These are phyloP conservation scores for Apostichopus leukothele DNA, from an alignment of 53 echinoderm and acorn worm species.

Conservation along the genomic window DNA sequence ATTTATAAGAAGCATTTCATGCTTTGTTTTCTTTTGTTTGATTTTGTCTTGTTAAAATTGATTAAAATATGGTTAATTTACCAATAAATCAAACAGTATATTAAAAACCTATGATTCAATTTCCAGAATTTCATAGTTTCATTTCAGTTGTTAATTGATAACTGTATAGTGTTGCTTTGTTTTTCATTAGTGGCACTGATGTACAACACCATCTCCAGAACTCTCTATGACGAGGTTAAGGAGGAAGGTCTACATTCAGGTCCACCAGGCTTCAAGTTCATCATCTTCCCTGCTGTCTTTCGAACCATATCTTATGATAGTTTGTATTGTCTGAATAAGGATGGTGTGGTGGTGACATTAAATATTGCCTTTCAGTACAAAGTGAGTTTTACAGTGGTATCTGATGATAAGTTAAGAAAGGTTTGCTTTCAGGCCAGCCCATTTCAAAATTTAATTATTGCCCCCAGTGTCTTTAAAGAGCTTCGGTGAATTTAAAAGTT, in stretches of 20 bases:
- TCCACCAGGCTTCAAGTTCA: conserved; percentile 68
- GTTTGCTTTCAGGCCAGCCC: background rate
- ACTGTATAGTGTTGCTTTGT: background rate
- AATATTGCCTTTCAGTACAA: conserved; percentile 72
- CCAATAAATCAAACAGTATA: too few relatives aligned
- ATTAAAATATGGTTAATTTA: too few relatives aligned
- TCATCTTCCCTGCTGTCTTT: conserved; percentile 71
- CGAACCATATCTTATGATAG: conserved; percentile 57
- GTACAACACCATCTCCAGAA: conserved; percentile 67
- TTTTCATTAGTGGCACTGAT: conserved; percentile 67
- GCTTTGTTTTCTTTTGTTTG: too few relatives aligned
- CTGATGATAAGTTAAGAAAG: background rate
- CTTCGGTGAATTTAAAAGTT: too few relatives aligned
- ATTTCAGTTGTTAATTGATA: too few relatives aligned
- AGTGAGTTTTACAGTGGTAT: conserved; percentile 6
- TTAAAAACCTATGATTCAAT: too few relatives aligned
- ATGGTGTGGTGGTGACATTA: conserved; percentile 64
- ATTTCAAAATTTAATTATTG: too few relatives aligned
- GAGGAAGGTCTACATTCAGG: conserved; percentile 77
- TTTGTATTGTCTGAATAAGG: conserved; percentile 70
- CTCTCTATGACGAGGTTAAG: conserved; percentile 54
- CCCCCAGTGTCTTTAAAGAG: too few relatives aligned
- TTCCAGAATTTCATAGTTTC: too few relatives aligned
- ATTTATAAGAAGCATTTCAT: too few relatives aligned
- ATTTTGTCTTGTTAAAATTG: too few relatives aligned